Percentiles rank a stretch among this genome's conserved stretches.
Conservation (phyloP, 2,888 invertebrate genomes). For the Stenodema calcarata region DNA sequence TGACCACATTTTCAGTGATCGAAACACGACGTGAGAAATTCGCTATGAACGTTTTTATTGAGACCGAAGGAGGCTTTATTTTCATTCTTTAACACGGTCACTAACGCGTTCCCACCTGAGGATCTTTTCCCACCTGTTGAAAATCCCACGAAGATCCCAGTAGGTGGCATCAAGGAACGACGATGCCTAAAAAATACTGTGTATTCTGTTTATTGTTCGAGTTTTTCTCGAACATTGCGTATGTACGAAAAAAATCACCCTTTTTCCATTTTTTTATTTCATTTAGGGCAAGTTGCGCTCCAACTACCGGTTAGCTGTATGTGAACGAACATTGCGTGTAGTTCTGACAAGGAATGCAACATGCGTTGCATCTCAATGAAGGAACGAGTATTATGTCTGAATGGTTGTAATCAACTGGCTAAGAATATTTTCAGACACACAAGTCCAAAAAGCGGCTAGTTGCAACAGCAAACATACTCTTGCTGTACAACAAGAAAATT, state of each 20-base stretch:
- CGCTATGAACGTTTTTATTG: not conserved
- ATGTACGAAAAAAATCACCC: not conserved
- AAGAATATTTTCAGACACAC: no score
- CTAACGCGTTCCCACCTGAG: not conserved
- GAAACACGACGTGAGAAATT: not conserved
- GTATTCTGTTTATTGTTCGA: not conserved
- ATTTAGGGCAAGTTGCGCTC: no score
- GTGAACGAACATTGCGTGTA: no score
- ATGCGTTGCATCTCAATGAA: no score
- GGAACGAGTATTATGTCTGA: no score
- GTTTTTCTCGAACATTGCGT: not conserved
- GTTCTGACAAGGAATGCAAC: no score
- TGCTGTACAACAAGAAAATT: no score
- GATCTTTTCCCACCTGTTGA: not conserved
- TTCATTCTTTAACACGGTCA: not conserved
- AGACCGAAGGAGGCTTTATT: not conserved
- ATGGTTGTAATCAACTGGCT: no score
- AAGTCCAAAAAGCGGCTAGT: no score
- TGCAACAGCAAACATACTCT: no score
- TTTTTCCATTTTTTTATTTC: no score
- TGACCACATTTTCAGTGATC: not conserved
- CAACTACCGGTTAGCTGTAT: no score
- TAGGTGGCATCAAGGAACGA: not conserved
- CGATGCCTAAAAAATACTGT: not conserved
- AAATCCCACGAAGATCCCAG: not conserved